phyloP scores from a whole-genome alignment of 2,888 invertebrate genomes.

The Ectemnius cavifrons region DNA sequence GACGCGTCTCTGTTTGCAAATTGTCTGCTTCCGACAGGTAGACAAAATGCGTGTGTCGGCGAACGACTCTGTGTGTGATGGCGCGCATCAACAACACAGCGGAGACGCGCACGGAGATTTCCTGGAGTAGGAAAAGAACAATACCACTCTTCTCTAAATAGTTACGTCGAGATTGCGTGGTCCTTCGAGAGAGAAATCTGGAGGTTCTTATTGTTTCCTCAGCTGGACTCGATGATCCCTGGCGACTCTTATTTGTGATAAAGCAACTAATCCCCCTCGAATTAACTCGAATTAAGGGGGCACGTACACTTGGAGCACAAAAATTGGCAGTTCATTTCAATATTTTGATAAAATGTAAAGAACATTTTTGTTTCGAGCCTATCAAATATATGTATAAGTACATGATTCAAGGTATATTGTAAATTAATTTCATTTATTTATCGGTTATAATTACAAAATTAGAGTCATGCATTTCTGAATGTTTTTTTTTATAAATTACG shows the following conservation, averaged over 20 bases:
- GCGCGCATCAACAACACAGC: background rate
- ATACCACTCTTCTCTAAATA: background rate
- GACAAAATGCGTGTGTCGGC: background rate
- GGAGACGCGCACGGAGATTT: background rate
- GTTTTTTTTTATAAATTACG: too few species aligned
- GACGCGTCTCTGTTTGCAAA: constrained; percentile 64
- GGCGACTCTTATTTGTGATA: background rate
- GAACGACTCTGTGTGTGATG: too few species aligned
- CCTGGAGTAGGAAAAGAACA: background rate
- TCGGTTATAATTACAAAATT: too few species aligned
- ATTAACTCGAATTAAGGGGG: background rate
- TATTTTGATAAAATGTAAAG: too few species aligned
- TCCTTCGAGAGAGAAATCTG: background rate
- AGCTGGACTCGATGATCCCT: background rate
- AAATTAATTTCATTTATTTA: too few species aligned
- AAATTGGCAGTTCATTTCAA: too few species aligned
- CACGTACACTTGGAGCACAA: too few species aligned
- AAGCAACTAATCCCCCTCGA: background rate
- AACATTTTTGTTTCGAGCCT: too few species aligned
- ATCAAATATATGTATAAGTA: too few species aligned
- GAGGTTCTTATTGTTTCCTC: background rate
- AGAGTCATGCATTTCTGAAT: too few species aligned
- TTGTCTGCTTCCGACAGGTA: constrained; percentile 62
- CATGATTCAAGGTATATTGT: too few species aligned
- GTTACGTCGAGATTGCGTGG: too few species aligned